A percentile compares a stretch with the other conserved stretches of the same genome.
These are phyloP conservation scores for Tetraneura akinire DNA, from an alignment of 1,140 invertebrate genomes.

Conservation along the genomic window DNA sequence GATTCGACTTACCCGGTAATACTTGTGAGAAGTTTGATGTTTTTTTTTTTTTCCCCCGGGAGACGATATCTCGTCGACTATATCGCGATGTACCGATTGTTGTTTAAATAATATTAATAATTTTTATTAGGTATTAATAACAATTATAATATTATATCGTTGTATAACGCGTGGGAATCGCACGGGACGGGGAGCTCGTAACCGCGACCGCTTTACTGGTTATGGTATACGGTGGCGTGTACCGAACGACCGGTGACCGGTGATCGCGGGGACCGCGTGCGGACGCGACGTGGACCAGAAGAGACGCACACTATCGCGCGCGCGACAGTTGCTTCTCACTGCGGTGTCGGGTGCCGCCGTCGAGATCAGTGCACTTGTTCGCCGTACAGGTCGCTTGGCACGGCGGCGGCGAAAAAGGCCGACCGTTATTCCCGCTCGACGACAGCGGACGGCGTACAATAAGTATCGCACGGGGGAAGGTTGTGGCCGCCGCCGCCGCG, in stretches of 20 bases:
- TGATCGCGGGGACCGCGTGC: constrained; percentile 8
- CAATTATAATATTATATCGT: no score
- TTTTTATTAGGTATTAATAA: no score
- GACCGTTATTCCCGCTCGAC: constrained; percentile 37
- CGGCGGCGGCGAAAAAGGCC: not conserved
- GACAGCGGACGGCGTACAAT: not conserved
- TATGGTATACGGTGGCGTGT: not conserved
- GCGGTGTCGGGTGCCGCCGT: not conserved
- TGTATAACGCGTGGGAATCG: no score
- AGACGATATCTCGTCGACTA: no score
- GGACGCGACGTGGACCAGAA: not conserved
- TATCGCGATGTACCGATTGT: no score
- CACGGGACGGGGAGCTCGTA: no score
- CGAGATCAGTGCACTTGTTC: constrained; percentile 24
- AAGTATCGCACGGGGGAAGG: not conserved
- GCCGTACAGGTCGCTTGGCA: not conserved
- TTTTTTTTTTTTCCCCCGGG: no score
- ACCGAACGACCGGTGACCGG: not conserved
- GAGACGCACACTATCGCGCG: constrained; percentile 38
- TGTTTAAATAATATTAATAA: no score
- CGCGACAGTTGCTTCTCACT: constrained; percentile 22
- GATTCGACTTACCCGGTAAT: no score
- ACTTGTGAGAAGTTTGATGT: no score
- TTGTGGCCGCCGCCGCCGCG: not conserved
- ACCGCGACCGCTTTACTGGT: no score